Percentiles rank a stretch among this genome's conserved stretches.
Conservation (phyloP, 2,888 invertebrate genomes). For the Saturnia japonica region DNA sequence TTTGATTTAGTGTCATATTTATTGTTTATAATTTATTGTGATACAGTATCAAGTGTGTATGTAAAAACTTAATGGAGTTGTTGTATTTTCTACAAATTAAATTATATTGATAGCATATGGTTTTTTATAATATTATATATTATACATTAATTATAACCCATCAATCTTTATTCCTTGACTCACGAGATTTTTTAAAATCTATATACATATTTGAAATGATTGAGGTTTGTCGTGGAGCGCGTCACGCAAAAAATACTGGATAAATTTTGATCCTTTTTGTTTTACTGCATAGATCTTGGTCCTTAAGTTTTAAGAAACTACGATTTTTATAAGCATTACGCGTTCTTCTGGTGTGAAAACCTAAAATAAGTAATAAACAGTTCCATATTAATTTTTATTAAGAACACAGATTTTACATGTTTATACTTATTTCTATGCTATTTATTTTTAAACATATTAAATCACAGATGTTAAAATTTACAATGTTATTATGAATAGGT, state of each 20-base stretch:
- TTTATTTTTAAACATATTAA: neutral
- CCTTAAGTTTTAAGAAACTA: too few relatives aligned
- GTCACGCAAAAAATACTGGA: too few relatives aligned
- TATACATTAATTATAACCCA: too few relatives aligned
- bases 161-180: too few relatives aligned
- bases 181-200: too few relatives aligned
- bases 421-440: slow-evolving; percentile 6
- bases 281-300: too few relatives aligned
- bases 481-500: neutral
- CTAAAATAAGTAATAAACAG: slow-evolving; percentile 7
- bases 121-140: neutral
- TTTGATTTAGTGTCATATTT: slow-evolving; percentile 14
- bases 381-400: neutral
- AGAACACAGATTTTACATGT: slow-evolving; percentile 3
- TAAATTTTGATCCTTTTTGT: too few relatives aligned
- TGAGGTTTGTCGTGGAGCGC: too few relatives aligned
- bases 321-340: too few relatives aligned
- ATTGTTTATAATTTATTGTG: slow-evolving; percentile 44
- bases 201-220: too few relatives aligned
- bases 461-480: slow-evolving; percentile 7
- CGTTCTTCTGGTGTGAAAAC: neutral
- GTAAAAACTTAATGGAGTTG: slow-evolving; percentile 63
- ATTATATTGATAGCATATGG: slow-evolving; percentile 37
- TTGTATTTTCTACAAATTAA: slow-evolving; percentile 76
- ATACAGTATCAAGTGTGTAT: slow-evolving; percentile 45